Base-by-base conservation (phyloP, 2,113 vertebrate species). In the Cynopterus brachyotis region DNA sequence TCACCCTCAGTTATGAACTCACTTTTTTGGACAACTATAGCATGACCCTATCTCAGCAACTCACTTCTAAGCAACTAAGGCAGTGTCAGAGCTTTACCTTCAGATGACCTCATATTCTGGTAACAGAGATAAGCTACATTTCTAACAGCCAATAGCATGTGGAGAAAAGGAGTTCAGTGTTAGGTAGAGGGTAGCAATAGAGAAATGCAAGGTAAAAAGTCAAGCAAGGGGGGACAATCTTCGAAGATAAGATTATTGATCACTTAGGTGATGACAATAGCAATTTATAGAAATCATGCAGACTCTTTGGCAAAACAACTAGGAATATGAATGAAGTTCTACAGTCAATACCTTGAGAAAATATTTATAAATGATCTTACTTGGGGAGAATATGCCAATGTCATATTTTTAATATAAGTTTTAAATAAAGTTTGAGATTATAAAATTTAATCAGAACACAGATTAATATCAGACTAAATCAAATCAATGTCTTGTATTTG, bases 391-490 rank as follows among this genome's bases (percentile, higher is more conserved):
- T 67, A 88, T 13, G 19, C 45, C 94, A 95, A 73, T 82, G 35
- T 26, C n/a, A 28, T 59, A 15, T 32, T 7, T 97, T 95, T 78
- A 94, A 26, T 72, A 11, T 86, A 95, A 96, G n/a, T 57, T 96
- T 96, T 69, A 94, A 91, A 37, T 87, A 94, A 97, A 37, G 22
- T 91, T 96, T 70, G 80, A 96, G 83, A 89, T 28, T 15, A 47
- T 92, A 60, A 60, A 50, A 94, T 97, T 24, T 72, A 57, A 47
- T 55, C 57, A 92, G 78, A 17, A 64, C 28, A 28, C 84, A 97
- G n/a, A 64, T 93, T 32, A 96, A 75, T 96, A 94, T 81, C 42
- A 87, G 82, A 95, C 5, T 42, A 60, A 75, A 66, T 83, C 6
- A 66, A 57, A 69, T 72, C 45, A 17, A 82, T 79, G 6, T 50